These are phyloP conservation scores for Montipora foliosa DNA, from an alignment of 64 coral and sea anemone species.

Conservation along the genomic window DNA sequence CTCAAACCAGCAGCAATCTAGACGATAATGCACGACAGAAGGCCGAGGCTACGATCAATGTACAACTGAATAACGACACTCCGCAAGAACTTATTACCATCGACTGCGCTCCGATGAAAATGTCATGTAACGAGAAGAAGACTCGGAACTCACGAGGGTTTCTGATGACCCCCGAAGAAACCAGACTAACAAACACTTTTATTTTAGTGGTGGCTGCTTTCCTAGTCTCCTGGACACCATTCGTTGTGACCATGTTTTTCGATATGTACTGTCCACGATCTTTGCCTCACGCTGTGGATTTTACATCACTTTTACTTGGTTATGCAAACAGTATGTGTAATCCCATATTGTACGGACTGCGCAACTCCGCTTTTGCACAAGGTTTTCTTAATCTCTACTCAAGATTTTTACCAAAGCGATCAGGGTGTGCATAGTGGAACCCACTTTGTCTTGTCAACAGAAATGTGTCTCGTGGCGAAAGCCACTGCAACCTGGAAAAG, in stretches of 20 bases:
- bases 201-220: conserved; percentile 60
- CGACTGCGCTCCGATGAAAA: no score
- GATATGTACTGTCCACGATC: conserved; percentile 45
- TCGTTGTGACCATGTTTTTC: conserved; percentile 82
- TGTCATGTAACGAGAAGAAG: background rate
- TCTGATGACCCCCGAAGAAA: conserved; percentile 25
- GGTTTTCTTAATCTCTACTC: conserved; percentile 54
- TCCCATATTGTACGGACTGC: conserved; percentile 70
- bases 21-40: no score
- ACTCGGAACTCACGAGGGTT: background rate
- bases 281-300: conserved; percentile 32
- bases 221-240: conserved; percentile 68
- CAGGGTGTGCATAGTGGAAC: no score
- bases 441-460: no score
- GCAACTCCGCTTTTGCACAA: conserved; percentile 61
- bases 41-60: no score
- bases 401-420: background rate
- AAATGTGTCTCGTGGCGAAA: no score
- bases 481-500: no score
- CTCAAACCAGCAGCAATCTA: no score
- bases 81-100: no score
- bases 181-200: conserved; percentile 72
- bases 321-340: conserved; percentile 83
- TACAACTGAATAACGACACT: no score
- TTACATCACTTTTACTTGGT: conserved; percentile 41